phyloP scores from a whole-genome alignment of 2,113 vertebrate genomes.

The Onychostoma macrolepis region DNA sequence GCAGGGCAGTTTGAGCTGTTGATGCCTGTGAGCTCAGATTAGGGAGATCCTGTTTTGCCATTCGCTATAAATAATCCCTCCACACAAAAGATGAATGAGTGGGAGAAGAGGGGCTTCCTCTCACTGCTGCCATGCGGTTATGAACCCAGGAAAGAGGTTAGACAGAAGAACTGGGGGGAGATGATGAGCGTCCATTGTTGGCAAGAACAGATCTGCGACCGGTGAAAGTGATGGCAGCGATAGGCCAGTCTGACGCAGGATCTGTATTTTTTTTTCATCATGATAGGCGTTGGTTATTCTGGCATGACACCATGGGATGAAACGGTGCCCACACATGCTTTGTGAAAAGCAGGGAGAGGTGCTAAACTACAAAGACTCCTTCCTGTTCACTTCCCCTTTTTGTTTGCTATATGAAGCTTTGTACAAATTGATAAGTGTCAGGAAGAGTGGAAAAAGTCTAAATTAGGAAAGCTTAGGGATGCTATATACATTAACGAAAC shows the following conservation, averaged over 20 bases:
- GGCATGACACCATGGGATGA: background rate
- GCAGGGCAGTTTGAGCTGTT: conserved; percentile 16
- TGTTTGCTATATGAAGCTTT: background rate
- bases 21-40: background rate
- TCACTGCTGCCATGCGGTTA: conserved; percentile 31
- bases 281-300: background rate
- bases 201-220: background rate
- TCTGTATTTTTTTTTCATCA: background rate
- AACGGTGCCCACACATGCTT: background rate
- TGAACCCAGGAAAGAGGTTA: conserved; percentile 21
- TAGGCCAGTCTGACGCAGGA: background rate
- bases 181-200: background rate
- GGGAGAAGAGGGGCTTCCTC: conserved; percentile 20
- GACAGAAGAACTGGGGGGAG: conserved; percentile 3
- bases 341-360: background rate
- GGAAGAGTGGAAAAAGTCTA: background rate
- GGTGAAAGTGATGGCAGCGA: background rate
- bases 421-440: background rate
- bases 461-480: background rate
- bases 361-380: background rate
- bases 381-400: conserved; percentile 18
- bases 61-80: conserved; percentile 43
- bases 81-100: conserved; percentile 35
- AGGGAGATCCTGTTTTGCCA: conserved; percentile 43
- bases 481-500: too few relatives aligned